Evolutionary conservation across 2,113 vertebrate genomes (phyloP).

Genomic region (Corythoichthys intestinalis): DNA sequence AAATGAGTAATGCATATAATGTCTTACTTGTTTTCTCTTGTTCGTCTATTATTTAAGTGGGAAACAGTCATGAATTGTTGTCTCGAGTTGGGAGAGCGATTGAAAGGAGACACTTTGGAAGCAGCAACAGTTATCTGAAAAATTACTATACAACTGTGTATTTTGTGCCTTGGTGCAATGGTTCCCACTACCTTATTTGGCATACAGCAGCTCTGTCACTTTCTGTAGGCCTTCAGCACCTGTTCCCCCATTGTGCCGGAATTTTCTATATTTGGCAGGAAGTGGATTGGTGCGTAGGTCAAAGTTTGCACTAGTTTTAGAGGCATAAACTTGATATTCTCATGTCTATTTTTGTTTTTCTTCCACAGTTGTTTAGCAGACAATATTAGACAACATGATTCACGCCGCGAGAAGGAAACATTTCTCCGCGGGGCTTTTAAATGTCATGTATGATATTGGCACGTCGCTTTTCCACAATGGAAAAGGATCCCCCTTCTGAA

Average conservation of each 20-base stretch:
- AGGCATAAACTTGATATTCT: conserved; percentile 24
- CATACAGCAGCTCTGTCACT: conserved; percentile 62
- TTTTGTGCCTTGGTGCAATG: conserved; percentile 54
- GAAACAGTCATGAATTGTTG: conserved; percentile 20
- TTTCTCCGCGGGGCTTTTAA: conserved; percentile 57
- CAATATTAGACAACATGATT: conserved; percentile 53
- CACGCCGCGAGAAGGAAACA: conserved; percentile 48
- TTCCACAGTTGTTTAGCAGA: conserved; percentile 38
- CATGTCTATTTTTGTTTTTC: conserved; percentile 18
- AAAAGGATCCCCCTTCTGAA: conserved; percentile 52
- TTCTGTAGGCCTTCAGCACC: conserved; percentile 71
- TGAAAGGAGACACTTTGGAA: conserved; percentile 9
- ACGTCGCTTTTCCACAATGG: conserved; percentile 41
- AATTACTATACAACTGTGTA: conserved; percentile 43
- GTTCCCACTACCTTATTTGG: conserved; percentile 74
- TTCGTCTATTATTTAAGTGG: conserved; percentile 26
- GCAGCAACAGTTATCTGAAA: conserved; percentile 31
- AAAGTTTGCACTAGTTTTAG: conserved; percentile 45
- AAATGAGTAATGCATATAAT: conserved; percentile 71
- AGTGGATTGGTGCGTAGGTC: conserved; percentile 60
- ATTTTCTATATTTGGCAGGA: conserved; percentile 80
- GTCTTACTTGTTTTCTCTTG: conserved; percentile 61
- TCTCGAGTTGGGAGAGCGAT: not conserved
- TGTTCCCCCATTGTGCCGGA: conserved; percentile 75
- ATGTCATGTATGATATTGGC: conserved; percentile 64